These are phyloP conservation scores for Lycorma delicatula DNA, from an alignment of 1,140 invertebrate genomes.

Conservation along the genomic window DNA sequence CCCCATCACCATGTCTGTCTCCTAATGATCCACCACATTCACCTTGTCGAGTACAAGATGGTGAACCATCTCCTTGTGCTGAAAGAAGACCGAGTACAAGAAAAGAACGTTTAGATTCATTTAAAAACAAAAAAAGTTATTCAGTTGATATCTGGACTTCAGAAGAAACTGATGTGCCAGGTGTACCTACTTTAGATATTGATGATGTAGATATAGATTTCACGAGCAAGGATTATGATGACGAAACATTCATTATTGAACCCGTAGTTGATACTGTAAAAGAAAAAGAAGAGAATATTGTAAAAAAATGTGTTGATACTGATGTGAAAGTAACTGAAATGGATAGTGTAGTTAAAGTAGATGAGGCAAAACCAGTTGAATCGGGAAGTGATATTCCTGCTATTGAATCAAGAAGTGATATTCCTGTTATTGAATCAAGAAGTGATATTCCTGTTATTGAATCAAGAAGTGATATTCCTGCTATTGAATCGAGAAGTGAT, in stretches of 20 bases:
- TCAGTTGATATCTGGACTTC: conserved; percentile 33
- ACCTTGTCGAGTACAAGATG: not conserved
- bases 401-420: no score
- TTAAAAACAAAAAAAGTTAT: conserved; percentile 33
- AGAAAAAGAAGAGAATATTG: not conserved
- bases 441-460: no score
- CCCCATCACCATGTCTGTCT: conserved; percentile 8
- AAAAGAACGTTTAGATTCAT: conserved; percentile 32
- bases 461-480: no score
- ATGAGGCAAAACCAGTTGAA: conserved; percentile 2
- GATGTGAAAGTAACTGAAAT: conserved; percentile 13
- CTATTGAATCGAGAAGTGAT: no score
- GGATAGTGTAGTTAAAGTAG: not conserved
- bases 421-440: no score
- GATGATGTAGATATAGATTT: conserved; percentile 26
- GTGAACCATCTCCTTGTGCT: conserved; percentile 17
- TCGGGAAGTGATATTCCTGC: conserved; percentile 23
- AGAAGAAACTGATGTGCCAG: conserved; percentile 27
- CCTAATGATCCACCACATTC: conserved; percentile 13
- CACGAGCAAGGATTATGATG: conserved; percentile 23
- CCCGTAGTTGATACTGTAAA: conserved; percentile 4
- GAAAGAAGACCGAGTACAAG: conserved; percentile 31
- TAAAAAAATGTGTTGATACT: conserved; percentile 2
- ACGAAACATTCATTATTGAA: conserved; percentile 27
- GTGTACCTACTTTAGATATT: conserved; percentile 23